Percentiles rank a stretch among this genome's conserved stretches.
Conservation (phyloP, 2,797 vertebrate species). For the Mallotus villosus region DNA sequence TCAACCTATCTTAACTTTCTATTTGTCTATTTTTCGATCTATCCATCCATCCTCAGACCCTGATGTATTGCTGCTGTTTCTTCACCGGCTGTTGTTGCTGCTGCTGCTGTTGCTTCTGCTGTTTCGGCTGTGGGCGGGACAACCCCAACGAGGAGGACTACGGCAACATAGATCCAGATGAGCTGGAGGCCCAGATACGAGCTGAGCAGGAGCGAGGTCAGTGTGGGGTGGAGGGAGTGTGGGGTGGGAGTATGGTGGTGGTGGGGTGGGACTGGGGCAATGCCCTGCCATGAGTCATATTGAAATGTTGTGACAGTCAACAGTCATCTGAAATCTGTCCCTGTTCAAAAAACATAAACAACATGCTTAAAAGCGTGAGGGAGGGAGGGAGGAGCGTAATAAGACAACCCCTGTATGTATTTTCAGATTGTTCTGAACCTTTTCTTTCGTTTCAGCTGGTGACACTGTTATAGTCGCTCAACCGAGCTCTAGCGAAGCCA, state of each 20-base stretch:
- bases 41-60: slow-evolving; percentile 58
- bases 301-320: neutral
- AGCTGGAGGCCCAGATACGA: slow-evolving; percentile 76
- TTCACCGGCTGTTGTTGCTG: slow-evolving; percentile 88
- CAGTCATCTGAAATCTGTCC: neutral
- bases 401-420: too few species aligned
- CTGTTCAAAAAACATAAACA: neutral
- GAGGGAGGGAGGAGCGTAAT: neutral
- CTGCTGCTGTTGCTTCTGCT: slow-evolving; percentile 87
- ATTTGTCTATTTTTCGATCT: neutral
- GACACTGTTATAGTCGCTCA: slow-evolving; percentile 64
- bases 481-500: slow-evolving; percentile 52
- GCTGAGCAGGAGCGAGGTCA: slow-evolving; percentile 72
- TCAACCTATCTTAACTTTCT: neutral
- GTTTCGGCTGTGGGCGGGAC: slow-evolving; percentile 83
- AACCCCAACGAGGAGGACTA: slow-evolving; percentile 58
- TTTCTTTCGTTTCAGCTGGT: slow-evolving; percentile 58
- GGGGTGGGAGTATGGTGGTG: neutral
- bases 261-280: neutral
- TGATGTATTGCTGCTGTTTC: slow-evolving; percentile 72
- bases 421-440: slow-evolving; percentile 31
- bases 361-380: neutral
- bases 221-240: neutral
- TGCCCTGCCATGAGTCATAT: neutral
- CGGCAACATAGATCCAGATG: slow-evolving; percentile 75